phyloP scores from a whole-genome alignment of 2,113 vertebrate species.

The Dissostichus mawsoni region DNA sequence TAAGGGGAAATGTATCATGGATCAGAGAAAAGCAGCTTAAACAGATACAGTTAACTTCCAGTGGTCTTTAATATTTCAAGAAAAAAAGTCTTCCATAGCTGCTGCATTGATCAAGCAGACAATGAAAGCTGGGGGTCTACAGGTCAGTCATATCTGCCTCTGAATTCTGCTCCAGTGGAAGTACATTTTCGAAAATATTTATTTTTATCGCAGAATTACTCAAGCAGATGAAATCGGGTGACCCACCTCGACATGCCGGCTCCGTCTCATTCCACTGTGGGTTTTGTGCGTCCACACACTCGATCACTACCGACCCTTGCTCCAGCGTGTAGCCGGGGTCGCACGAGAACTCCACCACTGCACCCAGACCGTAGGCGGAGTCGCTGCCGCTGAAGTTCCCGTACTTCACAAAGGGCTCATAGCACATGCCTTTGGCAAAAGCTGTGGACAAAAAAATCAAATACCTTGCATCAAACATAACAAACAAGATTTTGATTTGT shows the following conservation, averaged over 20 bases:
- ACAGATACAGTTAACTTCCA: slow-evolving; percentile 61
- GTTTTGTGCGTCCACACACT: slow-evolving; percentile 90
- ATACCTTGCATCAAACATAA: not conserved
- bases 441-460: slow-evolving; percentile 81
- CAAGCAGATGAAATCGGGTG: slow-evolving; percentile 28
- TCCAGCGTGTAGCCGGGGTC: slow-evolving; percentile 96
- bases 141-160: slow-evolving; percentile 40
- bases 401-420: slow-evolving; percentile 96
- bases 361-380: slow-evolving; percentile 86
- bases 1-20: slow-evolving; percentile 62
- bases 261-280: slow-evolving; percentile 99
- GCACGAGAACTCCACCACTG: slow-evolving; percentile 95
- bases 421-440: slow-evolving; percentile 93
- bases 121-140: slow-evolving; percentile 46
- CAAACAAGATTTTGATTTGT: too few relatives aligned
- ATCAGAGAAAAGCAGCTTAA: slow-evolving; percentile 74
- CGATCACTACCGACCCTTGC: slow-evolving; percentile 96
- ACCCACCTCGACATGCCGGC: slow-evolving; percentile 93
- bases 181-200: slow-evolving; percentile 39
- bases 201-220: slow-evolving; percentile 29
- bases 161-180: slow-evolving; percentile 30
- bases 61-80: slow-evolving; percentile 63
- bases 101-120: slow-evolving; percentile 53
- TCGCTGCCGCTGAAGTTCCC: slow-evolving; percentile 97
- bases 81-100: slow-evolving; percentile 47